A percentile compares a stretch with the other conserved stretches of the same genome.
Conservation (phyloP, 2,113 vertebrate genomes). For the Tachysurus fulvidraco region DNA sequence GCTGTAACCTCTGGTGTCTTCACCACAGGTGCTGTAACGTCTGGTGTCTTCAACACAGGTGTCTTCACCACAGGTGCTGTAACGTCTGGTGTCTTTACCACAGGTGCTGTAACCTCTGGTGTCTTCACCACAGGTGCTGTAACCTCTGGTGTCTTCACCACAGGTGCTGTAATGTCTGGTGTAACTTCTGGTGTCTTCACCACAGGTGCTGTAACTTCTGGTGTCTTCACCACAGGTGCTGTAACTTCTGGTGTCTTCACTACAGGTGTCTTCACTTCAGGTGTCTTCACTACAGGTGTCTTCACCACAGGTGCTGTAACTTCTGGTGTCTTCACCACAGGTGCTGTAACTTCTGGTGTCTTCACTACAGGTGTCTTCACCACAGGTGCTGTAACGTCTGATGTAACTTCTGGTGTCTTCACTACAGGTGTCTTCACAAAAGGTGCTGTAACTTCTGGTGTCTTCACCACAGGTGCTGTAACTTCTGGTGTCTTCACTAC, state of each 20-base stretch:
- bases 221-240: neutral
- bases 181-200: neutral
- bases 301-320: neutral
- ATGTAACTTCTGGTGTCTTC: neutral
- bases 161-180: too few relatives aligned
- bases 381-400: neutral
- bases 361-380: neutral
- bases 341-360: neutral
- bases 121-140: neutral
- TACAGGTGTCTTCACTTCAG: too few relatives aligned
- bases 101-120: constrained; percentile 18
- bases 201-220: neutral
- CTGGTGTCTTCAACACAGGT: neutral
- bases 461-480: neutral
- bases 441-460: neutral
- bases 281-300: neutral
- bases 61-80: neutral
- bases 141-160: neutral
- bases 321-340: neutral
- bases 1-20: neutral
- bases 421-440: neutral
- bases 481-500: neutral
- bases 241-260: neutral
- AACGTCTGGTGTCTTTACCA: constrained; percentile 32
- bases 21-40: neutral